A percentile compares a stretch with the other conserved stretches of the same genome.
Conservation (phyloP, 2,113 vertebrate genomes). For the Mystacornis crossleyi region DNA sequence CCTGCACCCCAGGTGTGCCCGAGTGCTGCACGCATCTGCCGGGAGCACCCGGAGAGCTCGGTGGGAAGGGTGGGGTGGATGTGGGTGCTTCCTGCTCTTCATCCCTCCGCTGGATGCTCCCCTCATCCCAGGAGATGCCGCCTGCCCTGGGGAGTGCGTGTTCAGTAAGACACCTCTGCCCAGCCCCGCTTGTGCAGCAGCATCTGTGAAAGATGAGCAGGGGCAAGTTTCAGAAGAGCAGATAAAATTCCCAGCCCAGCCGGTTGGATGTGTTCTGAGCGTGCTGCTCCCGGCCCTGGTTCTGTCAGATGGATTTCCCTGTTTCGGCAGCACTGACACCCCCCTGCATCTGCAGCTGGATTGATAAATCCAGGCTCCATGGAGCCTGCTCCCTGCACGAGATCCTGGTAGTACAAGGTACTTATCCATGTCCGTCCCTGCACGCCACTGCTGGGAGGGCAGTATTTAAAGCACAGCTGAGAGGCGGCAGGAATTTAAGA, state of each 20-base stretch:
- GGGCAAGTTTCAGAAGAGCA: neutral
- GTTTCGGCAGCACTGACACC: neutral
- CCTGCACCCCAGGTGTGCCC: neutral
- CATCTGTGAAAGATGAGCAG: neutral
- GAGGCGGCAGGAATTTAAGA: neutral
- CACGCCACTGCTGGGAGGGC: neutral
- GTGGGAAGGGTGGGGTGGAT: neutral
- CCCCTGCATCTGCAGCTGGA: neutral
- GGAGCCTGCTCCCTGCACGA: neutral
- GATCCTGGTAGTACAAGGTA: neutral
- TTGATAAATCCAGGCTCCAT: neutral
- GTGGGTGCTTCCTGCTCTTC: neutral
- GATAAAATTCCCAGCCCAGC: neutral
- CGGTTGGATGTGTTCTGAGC: neutral
- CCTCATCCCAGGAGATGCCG: neutral
- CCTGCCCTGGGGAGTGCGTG: neutral
- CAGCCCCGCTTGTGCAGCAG: neutral
- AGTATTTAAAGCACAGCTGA: neutral
- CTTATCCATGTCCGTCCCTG: neutral
- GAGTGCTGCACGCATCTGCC: neutral
- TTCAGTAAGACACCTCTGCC: neutral
- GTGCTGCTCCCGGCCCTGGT: neutral
- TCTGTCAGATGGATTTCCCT: slow-evolving; percentile 33
- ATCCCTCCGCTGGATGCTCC: neutral
- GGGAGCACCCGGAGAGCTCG: neutral